Evolutionary conservation across 2,888 invertebrate species (phyloP), one percentile per base, ranked within the genome.

Genomic region (Tiliacea citrago): DNA sequence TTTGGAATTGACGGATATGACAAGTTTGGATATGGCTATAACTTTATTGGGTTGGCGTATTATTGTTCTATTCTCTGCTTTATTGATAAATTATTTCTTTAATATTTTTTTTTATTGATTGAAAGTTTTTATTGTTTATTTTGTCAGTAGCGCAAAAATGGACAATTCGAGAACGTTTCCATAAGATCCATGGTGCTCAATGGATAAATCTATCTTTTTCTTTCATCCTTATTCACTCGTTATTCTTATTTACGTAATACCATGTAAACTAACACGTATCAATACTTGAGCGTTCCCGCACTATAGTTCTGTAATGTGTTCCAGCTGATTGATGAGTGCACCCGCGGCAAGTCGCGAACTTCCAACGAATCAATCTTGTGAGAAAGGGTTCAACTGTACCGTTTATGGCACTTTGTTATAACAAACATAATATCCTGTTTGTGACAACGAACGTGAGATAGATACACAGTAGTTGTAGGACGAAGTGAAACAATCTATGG

Each of bases 261-360:
- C 10, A 70, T 62, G 49, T 77, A 62, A 83, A 62, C 24, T 47
- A 55, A 71, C 61, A 67, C 58, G 68, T 71, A 68, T 77, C 60
- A 58, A 58, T 82, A 69, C 58, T 71, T 42, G 53, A 69, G 58
- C 51, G 35, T 53, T 53, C 66, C 0, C 53, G 42, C 68, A 75
- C 70, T 69, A 81, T 73, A 75, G 77, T 83, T 78, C 29, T 77
- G 70, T 73, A 60, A 73, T 69, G 66, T 73, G 78, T 75, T 73
- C 16, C 45, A 13, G 61, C 60, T 86, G 86, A 86, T 86, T 86
- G 86, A 86, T 86, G 81, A 74, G 73, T 68, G 80, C 77, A 49
- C 42, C 61, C 71, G 75, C 60, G 71, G 61, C 71, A 66, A 35
- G 51, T 69, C 75, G 73, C 57, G 62, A 83, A 78, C 74, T 81